Evolutionary conservation across 1,140 invertebrate species (phyloP), one percentile per base, ranked within the genome.

Genomic region (Trachymyrmex cornetzi): DNA sequence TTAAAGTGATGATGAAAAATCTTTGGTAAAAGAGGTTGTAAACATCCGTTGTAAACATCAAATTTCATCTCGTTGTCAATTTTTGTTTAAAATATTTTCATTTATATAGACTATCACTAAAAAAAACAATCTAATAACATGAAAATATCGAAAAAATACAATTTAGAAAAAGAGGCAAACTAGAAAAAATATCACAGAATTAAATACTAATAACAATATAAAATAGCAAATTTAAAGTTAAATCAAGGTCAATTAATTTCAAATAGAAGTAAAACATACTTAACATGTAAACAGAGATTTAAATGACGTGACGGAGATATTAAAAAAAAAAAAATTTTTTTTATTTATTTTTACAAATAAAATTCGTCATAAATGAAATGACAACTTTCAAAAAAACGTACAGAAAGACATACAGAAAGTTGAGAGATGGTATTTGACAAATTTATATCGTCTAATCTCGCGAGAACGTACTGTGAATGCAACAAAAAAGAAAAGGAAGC

Each of bases 401-500:
- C 50, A 14, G 5, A 19, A 61, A 16, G 22, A 24, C 53, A 24
- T 30, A 24, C 50, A 14, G 16, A 19, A 61, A 16, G 22, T 24
- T 77, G 55, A 44, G 5, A 48, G 14, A 75, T 24, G 44, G 12
- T 19, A 19, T 57, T 61, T 34, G 69, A 34, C 55, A 75, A 55
- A 53, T 80, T 80, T 67, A 67, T 67, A 38, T 38, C 19, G 12
- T 16, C 30, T 67, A 67, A 80, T 67, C 30, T 48, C 19, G 30
- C 48, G 24, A 2, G 55, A 50, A 50, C 14, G 44, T 30, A 48
- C 24, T 38, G 24, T 74, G n/a, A 53, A 30, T 19, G 38, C 27
- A 55, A 30, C 22, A 84, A 84, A 75, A 44, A 74, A 66, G 50
- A 34, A 85, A 72, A 77, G 53, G 59, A 75, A 69, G 64, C 89